Base-by-base conservation (phyloP, 2,113 vertebrate species). In the Oryzias woworae region DNA sequence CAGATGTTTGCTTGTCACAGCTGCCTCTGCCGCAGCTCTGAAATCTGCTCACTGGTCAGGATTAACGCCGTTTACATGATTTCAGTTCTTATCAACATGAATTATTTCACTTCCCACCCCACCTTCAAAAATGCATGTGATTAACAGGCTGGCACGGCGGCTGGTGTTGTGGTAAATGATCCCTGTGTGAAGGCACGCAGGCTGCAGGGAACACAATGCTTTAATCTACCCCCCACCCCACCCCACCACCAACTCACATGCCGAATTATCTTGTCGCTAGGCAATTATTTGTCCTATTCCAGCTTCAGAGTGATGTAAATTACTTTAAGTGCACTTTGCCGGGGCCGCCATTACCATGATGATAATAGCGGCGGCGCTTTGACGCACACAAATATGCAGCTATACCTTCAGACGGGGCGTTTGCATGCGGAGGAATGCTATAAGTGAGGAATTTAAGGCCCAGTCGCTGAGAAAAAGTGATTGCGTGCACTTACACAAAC, bases 261-360 rank as follows among this genome's bases (percentile, higher is more conserved):
- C 80, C 74, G 83, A 90, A 89, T 90, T 88, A 87, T 85, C 85
- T 81, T 78, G 88, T 85, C 71, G 75, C 84, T 69, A 73, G 75
- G 83, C 88, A 90, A 92, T 91, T 90, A 92, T 90, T 91, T 88
- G 89, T 87, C 86, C 86, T 78, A 84, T 91, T 87, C 88, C 83
- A 45, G 85, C 76, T 80, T 84, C 76, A 79, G 85, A 91, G 88
- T 85, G 88, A 91, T 88, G 89, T 81, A 91, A 93, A 92, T 92
- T 86, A 92, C 90, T 91, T 91, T 91, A 92, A 93, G 90, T 91
- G 90, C 91, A 91, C 88, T 91, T 90, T 89, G 85, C 85, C 53
- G 77, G 79, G 88, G 84, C 79, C 63, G 67, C 86, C 77, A 87
- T 91, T 85, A 85, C 48, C 28, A 77, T 90, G 90, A 92, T 88